Percentiles rank a stretch among this genome's conserved stretches.
Evolutionary conservation across 2,797 vertebrate species (phyloP).

Genomic region (Manis crassicaudata): DNA sequence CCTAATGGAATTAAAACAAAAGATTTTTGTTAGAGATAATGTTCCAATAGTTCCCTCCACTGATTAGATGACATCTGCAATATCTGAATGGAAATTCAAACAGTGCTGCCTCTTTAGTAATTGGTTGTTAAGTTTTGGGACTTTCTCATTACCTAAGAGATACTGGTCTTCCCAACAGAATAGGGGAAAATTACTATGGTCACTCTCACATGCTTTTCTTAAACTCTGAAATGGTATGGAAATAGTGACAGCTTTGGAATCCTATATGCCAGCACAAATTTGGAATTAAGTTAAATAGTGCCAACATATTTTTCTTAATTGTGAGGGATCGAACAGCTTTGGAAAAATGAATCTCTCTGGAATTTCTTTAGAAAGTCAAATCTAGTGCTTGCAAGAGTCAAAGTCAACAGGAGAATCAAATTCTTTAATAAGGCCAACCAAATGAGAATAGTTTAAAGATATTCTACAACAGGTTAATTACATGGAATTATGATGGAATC

Average conservation of each 20-base stretch:
- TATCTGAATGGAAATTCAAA: conserved; percentile 32
- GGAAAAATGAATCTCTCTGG: conserved; percentile 32
- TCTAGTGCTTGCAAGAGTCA: background rate
- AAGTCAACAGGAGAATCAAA: background rate
- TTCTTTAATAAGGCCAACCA: background rate
- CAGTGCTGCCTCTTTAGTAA: background rate
- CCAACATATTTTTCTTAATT: conserved; percentile 32
- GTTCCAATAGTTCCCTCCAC: background rate
- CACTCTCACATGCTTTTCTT: background rate
- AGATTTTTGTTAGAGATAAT: conserved; percentile 21
- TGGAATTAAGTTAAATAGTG: conserved; percentile 1
- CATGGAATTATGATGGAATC: background rate
- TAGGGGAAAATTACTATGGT: background rate
- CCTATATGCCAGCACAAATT: background rate
- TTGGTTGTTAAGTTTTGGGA: background rate
- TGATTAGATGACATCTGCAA: conserved; percentile 14
- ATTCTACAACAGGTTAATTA: conserved; percentile 25
- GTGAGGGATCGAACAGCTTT: conserved; percentile 36
- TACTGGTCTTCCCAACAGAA: background rate
- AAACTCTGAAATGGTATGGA: conserved; percentile 30
- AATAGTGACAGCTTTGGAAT: conserved; percentile 26
- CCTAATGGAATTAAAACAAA: conserved; percentile 16
- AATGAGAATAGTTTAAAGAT: background rate
- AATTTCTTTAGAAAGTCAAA: conserved; percentile 44
- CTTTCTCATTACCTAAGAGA: background rate